Evolutionary conservation across 2,797 vertebrate species (phyloP), one percentile per base, ranked within the genome.

Genomic region (Iguana delicatissima): DNA sequence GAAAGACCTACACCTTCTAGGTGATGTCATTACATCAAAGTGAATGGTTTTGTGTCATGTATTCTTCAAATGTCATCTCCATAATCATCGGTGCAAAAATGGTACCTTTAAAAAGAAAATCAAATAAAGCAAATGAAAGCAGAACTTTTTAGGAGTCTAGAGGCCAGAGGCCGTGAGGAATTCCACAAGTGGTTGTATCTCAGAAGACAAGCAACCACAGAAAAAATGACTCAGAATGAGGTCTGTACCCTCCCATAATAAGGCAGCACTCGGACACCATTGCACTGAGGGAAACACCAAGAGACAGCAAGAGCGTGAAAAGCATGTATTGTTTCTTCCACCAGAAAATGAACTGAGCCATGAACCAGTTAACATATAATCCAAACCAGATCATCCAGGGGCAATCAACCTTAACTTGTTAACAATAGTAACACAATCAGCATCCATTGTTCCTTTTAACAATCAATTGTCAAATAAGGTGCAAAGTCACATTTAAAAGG

Each of bases 361-460:
- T 73, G 20, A 84, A 42, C 72, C 10, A 0, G 42, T 87, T 93
- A 79, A 42, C 84, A 3, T 67, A 38, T 89, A 90, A 74, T 74
- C 86, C 86, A 91, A 92, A 87, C 38, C 83, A 94, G 89, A 10
- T 0, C 32, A 69, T 80, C 0, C 50, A 14, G 29, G 89, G 92
- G 92, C 89, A 91, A 94, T 92, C 95, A 94, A 1, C 76, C 88
- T 93, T 95, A 95, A 94, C 92, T 90, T n/a, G 0, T 35, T 20
- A 69, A 0, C n/a, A 89, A 74, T 0, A 52, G 59, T 69, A 89
- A 91, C 85, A 0, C 79, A 0, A 0, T 86, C 86, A 84, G 76
- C 0, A 0, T 82, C 35, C 62, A 1, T 0, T 0, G 81, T 80
- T 91, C 38, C 87, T 50, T 89, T 0, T 0, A 77, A 72, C 85